Percentiles rank a stretch among this genome's conserved stretches.
These are phyloP conservation scores for Caenorhabditis elegans DNA, from an alignment of 1,140 invertebrate species.

Conservation along the genomic window WBcel235 BX284606.5:11414501-11415000, in stretches of 20 bases:
- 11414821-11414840: constrained; percentile 6
- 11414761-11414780: constrained; percentile 1
- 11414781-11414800: constrained; percentile 4
- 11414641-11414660: neutral
- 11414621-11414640: neutral
- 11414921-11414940: neutral
- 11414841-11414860: neutral
- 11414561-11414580: neutral
- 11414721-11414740: constrained; percentile 2
- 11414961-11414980: neutral
- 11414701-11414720: neutral
- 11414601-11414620: neutral
- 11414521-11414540: constrained; percentile 2
- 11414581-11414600: neutral
- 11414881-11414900: neutral
- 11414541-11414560: constrained; percentile 4
- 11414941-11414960: constrained; percentile 11
- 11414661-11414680: too few relatives aligned
- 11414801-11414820: neutral
- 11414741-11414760: neutral
- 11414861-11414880: neutral
- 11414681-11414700: neutral
- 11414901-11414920: constrained; percentile 4
- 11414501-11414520: neutral
- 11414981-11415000: neutral